Conservation (phyloP, 2,113 vertebrate species). For the Oriolus oriolus region DNA sequence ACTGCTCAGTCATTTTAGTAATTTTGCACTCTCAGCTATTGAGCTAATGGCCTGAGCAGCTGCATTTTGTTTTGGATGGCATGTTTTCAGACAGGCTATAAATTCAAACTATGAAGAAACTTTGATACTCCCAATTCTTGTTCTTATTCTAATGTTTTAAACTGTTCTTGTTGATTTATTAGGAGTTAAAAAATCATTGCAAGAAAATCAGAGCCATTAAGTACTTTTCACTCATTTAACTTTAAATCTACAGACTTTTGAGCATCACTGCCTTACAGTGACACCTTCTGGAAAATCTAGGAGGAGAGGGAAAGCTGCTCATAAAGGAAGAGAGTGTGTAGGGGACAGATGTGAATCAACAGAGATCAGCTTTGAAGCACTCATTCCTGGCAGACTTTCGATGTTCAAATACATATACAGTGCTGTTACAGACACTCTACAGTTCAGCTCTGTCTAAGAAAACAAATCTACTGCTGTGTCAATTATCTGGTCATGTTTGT, state of each 20-base stretch:
- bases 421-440: background rate
- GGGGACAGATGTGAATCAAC: background rate
- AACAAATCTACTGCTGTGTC: background rate
- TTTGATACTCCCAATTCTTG: background rate
- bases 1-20: background rate
- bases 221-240: background rate
- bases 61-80: background rate
- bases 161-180: background rate
- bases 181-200: background rate
- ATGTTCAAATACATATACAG: background rate
- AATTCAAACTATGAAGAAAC: background rate
- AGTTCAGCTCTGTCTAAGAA: background rate
- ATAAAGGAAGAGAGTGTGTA: background rate
- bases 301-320: background rate
- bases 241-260: background rate
- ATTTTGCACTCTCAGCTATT: background rate
- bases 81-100: background rate
- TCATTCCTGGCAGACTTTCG: background rate
- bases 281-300: slow-evolving; percentile 68
- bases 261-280: slow-evolving; percentile 61
- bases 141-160: background rate
- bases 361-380: background rate
- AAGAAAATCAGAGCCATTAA: background rate
- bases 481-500: background rate
- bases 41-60: background rate